Evolutionary conservation across 1,140 invertebrate genomes (phyloP).

Genomic region (Caenorhabditis brenneri): DNA sequence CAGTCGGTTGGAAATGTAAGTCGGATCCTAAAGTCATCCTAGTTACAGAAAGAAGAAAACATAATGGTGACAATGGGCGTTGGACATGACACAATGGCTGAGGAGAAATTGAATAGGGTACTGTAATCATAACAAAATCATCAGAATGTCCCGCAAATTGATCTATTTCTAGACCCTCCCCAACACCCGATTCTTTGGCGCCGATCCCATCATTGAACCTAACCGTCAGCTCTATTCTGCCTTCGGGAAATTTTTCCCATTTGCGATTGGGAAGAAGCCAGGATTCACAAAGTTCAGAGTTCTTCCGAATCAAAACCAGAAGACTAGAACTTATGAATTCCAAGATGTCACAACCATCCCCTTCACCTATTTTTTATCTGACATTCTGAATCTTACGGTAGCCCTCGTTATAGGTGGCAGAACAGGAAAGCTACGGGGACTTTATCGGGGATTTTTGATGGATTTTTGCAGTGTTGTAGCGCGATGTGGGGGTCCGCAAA

Average conservation of each 20-base stretch:
- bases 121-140: too few species aligned
- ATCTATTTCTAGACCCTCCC: neutral
- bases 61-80: constrained; percentile 31
- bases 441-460: too few species aligned
- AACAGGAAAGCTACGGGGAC: too few species aligned
- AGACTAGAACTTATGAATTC: neutral
- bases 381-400: neutral
- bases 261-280: neutral
- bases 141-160: too few species aligned
- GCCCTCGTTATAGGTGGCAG: too few species aligned
- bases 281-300: constrained; percentile 19
- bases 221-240: constrained; percentile 23
- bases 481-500: too few species aligned
- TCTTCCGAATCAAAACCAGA: constrained; percentile 27
- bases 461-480: too few species aligned
- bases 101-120: constrained; percentile 20
- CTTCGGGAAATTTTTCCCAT: constrained; percentile 36
- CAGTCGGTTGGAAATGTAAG: too few species aligned
- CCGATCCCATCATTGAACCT: constrained; percentile 13
- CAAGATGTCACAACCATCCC: constrained; percentile 16
- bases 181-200: constrained; percentile 17
- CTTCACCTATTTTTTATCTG: neutral
- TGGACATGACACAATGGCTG: constrained; percentile 37
- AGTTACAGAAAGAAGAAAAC: constrained; percentile 4
- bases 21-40: too few species aligned